Evolutionary conservation across 2,113 vertebrate species (phyloP), one percentile per base, ranked within the genome.

Genomic region (Pygoscelis adeliae): DNA sequence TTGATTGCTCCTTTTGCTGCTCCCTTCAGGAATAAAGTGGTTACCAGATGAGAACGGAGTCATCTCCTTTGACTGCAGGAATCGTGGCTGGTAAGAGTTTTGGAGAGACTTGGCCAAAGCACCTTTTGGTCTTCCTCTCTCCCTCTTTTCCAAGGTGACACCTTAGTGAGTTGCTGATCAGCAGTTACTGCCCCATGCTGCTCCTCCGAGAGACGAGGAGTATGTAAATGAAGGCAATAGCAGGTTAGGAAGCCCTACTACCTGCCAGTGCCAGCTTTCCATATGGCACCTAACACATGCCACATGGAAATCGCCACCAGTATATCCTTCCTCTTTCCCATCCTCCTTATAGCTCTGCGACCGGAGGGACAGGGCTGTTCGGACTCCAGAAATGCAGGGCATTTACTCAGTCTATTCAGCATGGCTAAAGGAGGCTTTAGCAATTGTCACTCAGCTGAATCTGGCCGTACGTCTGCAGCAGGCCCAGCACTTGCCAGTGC

Each of bases 1-100:
- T n/a, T 94, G 47, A 96, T 36, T 90, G 27, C 32, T 93, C 13
- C 56, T 66, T 95, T 88, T 70, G 63, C 91, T 95, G 42, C 76
- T 89, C 50, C 80, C 77, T 87, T 36, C 96, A 99, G 99, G 99
- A 49, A 99, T 99, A 95, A 99, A 99, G 78, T 99, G 99, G 99
- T 98, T 97, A 15, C 99, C 99, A 56, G 99, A 99, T 96, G 99
- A 99, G 95, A 99, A 99, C 0, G 99, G 99, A n/a, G 99, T 99
- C 34, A 99, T 99, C 80, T 98, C 99, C 23, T 99, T 99, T 1
- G 99, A 99, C 95, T 99, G 99, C 96, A 98, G 99, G 83, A 99
- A 99, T 97, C 98, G 99, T 34, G 99, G 99, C 96, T 99, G 99
- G 99, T 99, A 90, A 98, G 98, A 22, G 47, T 44, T 62, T 36